Evolutionary conservation across 2,888 invertebrate species (phyloP).

Genomic region (Neuroscelio doddi): DNA sequence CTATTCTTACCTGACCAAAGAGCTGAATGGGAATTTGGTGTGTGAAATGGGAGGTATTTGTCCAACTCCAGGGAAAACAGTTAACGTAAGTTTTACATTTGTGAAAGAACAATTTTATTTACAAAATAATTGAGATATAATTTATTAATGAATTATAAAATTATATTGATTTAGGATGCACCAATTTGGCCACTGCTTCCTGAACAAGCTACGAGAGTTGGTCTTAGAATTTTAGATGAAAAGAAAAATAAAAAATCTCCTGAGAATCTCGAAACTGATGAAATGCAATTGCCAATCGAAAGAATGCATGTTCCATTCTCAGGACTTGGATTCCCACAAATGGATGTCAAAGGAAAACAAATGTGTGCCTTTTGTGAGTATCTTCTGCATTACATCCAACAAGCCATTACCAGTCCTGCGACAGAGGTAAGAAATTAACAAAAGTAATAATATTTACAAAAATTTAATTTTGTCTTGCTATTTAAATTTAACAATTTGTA

Average conservation of each 20-base stretch:
- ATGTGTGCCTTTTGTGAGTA: conserved; percentile 88
- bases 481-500: background rate
- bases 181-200: conserved; percentile 79
- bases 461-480: too few relatives aligned
- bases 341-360: conserved; percentile 72
- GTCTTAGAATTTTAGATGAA: conserved; percentile 50
- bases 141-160: background rate
- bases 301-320: conserved; percentile 66
- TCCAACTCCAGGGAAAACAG: conserved; percentile 65
- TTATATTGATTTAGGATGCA: conserved; percentile 54
- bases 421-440: conserved; percentile 78
- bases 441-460: too few relatives aligned
- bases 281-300: conserved; percentile 74
- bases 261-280: conserved; percentile 56
- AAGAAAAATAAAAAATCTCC: conserved; percentile 36
- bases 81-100: conserved; percentile 52
- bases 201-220: conserved; percentile 51
- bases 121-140: background rate
- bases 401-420: conserved; percentile 78
- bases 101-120: conserved; percentile 2
- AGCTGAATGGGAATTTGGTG: conserved; percentile 80
- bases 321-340: conserved; percentile 47
- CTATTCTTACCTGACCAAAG: conserved; percentile 80
- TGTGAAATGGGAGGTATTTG: conserved; percentile 84
- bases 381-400: conserved; percentile 85